phyloP scores from a whole-genome alignment of 2,797 vertebrate species.

The Garrulus glandarius region DNA sequence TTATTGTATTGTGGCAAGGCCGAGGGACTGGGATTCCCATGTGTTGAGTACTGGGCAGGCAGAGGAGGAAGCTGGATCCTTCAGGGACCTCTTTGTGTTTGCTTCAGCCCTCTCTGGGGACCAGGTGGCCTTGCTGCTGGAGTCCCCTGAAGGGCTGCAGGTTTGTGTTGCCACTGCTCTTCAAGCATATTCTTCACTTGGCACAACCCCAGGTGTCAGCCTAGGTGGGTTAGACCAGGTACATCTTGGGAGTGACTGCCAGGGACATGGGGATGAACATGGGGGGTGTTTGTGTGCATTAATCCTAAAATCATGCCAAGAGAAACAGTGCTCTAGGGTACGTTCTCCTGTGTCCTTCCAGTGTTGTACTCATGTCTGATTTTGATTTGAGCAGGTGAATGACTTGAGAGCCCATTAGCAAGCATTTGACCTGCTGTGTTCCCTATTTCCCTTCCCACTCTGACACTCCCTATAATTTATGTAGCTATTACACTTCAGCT shows the following conservation, averaged over 20 bases:
- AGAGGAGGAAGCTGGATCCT: not conserved
- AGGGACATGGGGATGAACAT: not conserved
- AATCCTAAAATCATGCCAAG: not conserved
- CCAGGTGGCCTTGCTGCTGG: not conserved
- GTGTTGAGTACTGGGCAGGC: not conserved
- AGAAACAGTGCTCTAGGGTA: not conserved
- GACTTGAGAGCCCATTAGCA: not conserved
- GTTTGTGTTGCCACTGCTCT: not conserved
- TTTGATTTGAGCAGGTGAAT: constrained; percentile 35
- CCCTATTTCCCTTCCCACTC: constrained; percentile 23
- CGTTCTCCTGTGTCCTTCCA: not conserved
- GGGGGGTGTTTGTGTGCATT: not conserved
- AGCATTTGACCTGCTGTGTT: not conserved
- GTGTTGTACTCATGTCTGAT: not conserved
- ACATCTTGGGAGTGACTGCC: not conserved
- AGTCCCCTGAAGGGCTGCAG: not conserved
- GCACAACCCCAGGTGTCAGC: not conserved
- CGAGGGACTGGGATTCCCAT: not conserved
- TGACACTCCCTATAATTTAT: constrained; percentile 30
- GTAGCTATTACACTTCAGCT: constrained; percentile 22
- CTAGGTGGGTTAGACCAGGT: not conserved
- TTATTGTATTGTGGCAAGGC: not conserved
- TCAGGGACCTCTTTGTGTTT: not conserved
- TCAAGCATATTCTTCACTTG: not conserved
- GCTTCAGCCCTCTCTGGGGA: not conserved